Evolutionary conservation across 1,140 invertebrate species (phyloP).

Genomic region (Trissolcus basalis): DNA sequence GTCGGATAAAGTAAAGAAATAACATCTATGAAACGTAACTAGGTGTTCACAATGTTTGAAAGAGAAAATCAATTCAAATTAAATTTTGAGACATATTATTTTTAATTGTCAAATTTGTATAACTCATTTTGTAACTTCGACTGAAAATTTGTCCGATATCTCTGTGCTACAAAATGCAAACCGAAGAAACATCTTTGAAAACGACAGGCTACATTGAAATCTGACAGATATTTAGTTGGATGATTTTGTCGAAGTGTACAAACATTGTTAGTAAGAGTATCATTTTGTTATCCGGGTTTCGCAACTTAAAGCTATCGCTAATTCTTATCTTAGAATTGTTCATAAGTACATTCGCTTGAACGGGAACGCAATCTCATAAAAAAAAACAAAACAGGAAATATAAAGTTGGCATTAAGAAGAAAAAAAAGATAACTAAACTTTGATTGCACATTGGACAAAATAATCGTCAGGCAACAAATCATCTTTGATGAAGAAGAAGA

Average conservation of each 20-base stretch:
- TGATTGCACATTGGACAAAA: background rate
- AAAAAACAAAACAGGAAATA: background rate
- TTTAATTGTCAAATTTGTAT: no score
- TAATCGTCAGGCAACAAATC: background rate
- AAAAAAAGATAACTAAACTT: background rate
- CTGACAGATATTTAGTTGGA: background rate
- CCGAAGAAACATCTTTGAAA: background rate
- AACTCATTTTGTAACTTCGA: no score
- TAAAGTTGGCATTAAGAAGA: background rate
- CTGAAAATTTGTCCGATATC: no score
- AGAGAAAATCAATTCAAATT: no score
- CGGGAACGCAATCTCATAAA: background rate
- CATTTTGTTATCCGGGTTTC: conserved; percentile 10
- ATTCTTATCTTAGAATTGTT: conserved; percentile 1
- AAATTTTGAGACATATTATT: no score
- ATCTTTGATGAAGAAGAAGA: background rate
- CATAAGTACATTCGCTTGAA: conserved; percentile 7
- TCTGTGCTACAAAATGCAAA: background rate
- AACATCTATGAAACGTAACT: no score
- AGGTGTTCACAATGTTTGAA: no score
- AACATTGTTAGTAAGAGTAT: conserved; percentile 18
- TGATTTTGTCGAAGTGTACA: conserved; percentile 15
- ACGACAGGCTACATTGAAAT: conserved; percentile 12
- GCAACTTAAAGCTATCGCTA: conserved; percentile 27
- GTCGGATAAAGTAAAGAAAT: no score